A percentile compares a stretch with the other conserved stretches of the same genome.
phyloP scores from a whole-genome alignment of 2,888 invertebrate genomes.

The Auanema freiburgensis region DNA sequence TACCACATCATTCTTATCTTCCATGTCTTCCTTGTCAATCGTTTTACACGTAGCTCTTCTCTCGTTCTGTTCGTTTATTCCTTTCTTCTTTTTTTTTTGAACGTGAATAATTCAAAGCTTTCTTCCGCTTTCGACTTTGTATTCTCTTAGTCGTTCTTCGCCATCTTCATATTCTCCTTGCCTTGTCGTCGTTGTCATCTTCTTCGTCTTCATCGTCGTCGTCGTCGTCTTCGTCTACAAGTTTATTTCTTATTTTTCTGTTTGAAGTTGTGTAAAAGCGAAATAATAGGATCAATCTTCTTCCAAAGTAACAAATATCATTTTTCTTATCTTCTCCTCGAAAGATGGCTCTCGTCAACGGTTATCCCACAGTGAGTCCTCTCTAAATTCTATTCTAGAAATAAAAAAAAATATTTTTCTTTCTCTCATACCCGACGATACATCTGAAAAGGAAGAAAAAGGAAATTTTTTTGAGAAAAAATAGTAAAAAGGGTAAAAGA shows the following conservation, averaged over 20 bases:
- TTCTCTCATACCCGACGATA: neutral
- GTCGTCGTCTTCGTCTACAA: neutral
- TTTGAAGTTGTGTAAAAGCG: no score
- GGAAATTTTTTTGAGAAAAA: no score
- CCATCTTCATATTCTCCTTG: neutral
- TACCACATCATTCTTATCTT: no score
- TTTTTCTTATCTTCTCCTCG: neutral
- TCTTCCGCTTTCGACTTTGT: neutral
- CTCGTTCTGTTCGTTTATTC: neutral
- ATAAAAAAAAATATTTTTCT: neutral
- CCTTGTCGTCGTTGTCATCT: neutral
- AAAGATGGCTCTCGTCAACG: conserved; percentile 19
- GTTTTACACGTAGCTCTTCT: no score
- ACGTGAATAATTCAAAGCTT: neutral
- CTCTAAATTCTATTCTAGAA: neutral
- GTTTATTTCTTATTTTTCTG: no score
- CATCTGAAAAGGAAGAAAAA: neutral
- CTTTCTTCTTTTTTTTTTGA: neutral
- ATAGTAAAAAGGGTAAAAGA: no score
- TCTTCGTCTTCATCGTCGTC: conserved; percentile 7
- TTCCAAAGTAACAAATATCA: neutral
- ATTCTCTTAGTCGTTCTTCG: neutral
- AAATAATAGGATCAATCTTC: no score
- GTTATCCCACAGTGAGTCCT: conserved; percentile 17
- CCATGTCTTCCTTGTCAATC: no score